A percentile compares a stretch with the other conserved stretches of the same genome.
These are phyloP conservation scores for Campoplex capitator DNA, from an alignment of 2,888 invertebrate genomes.

Conservation along the genomic window DNA sequence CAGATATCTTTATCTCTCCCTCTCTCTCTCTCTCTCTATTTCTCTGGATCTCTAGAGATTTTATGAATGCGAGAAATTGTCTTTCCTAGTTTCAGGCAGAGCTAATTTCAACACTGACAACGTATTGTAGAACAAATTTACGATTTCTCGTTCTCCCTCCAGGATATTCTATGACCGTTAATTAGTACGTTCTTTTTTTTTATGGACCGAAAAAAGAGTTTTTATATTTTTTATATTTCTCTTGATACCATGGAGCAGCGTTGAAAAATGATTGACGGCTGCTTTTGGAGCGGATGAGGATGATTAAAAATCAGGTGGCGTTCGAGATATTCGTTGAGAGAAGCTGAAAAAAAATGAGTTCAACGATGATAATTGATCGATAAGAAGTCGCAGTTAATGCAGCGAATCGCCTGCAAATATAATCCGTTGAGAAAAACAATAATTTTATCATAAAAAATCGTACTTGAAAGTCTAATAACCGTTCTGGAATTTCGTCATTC, in stretches of 20 bases:
- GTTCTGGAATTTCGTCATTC: neutral
- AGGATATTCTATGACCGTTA: neutral
- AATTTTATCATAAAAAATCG: neutral
- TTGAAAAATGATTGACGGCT: neutral
- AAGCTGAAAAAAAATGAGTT: neutral
- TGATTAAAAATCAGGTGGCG: neutral
- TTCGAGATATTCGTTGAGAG: neutral
- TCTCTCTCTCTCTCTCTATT: neutral
- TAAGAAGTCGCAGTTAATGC: neutral
- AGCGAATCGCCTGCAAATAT: neutral
- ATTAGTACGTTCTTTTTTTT: neutral
- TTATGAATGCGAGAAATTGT: constrained; percentile 37
- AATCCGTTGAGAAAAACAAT: neutral
- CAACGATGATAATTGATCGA: neutral
- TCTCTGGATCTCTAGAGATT: constrained; percentile 10
- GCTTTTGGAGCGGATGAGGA: neutral
- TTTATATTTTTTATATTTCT: neutral
- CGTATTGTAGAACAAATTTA: constrained; percentile 7
- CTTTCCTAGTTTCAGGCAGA: constrained; percentile 1
- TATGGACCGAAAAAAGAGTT: neutral
- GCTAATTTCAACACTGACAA: constrained; percentile 21
- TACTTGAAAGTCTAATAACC: neutral
- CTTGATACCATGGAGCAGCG: neutral
- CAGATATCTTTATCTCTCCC: neutral
- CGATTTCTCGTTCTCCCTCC: constrained; percentile 6